These are phyloP conservation scores for Deilephila elpenor DNA, from an alignment of 2,888 invertebrate species.

Conservation along the genomic window DNA sequence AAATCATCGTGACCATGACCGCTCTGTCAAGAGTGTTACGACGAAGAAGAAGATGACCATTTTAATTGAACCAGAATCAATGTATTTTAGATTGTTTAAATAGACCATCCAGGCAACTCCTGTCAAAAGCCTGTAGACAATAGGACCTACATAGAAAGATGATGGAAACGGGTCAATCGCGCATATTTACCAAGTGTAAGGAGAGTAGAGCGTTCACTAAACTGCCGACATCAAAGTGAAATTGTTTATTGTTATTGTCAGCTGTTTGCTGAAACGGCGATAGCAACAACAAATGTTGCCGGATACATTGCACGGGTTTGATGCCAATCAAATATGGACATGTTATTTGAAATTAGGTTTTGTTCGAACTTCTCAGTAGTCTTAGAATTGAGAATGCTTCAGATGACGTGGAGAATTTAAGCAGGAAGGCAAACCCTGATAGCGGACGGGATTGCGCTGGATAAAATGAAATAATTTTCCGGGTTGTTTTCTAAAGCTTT, in stretches of 20 bases:
- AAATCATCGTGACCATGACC: no score
- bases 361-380: not conserved
- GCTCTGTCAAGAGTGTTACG: no score
- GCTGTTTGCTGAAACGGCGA: not conserved
- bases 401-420: no score
- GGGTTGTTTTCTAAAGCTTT: no score
- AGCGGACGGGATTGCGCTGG: no score
- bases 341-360: not conserved
- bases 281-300: not conserved
- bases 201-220: constrained; percentile 5
- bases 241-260: constrained; percentile 16
- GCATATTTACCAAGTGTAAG: not conserved
- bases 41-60: no score
- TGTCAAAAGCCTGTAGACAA: not conserved
- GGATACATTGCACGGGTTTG: not conserved
- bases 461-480: no score
- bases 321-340: not conserved
- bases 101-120: not conserved
- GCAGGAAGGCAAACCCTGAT: no score
- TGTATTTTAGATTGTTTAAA: no score
- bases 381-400: no score
- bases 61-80: no score
- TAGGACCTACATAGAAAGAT: not conserved
- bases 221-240: constrained; percentile 9
- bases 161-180: not conserved